Base-by-base conservation (phyloP, 2,888 invertebrate species). In the Sesia bembeciformis region DNA sequence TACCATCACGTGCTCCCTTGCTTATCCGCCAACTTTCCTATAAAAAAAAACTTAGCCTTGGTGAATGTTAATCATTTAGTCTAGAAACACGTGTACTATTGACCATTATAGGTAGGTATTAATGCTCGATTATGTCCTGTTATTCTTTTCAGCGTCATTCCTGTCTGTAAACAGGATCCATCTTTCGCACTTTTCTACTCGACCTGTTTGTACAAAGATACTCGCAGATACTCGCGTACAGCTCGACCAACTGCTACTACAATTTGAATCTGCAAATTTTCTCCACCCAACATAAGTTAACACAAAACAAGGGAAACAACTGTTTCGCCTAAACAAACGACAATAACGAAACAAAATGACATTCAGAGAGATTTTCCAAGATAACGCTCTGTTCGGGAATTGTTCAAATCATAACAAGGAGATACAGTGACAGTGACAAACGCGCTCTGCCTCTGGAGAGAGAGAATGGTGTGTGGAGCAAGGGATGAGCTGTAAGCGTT, bases 361-460 rank as follows among this genome's bases (percentile, higher is more conserved):
- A 54, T 49, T 42, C 54, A 64, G 60, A 63, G 62, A 71, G 70
- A 74, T 70, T 62, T 58, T 54, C 61, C 60, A 52, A 70, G 77
- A 80, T 76, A 78, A 69, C 68, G 76, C 72, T 73, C 71, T 72
- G 70, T 78, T 71, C 71, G 74, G 67, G 74, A 67, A 76, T 78
- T 76, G 74, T 78, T 76, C 76, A 76, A 79, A 81, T 81, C 80
- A 79, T 78, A 78, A 76, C 74, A 57, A 58, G 57, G 65, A 68
- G 79, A 78, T 76, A 77, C 72, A 61, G 61, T 61, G 81, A 81
- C 81, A 75, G 68, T 79, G 81, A 81, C 73, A 79, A 79, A 81
- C 77, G 76, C 58, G 61, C 59, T 58, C 57, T 57, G 68, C 65
- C 78, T 63, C 78, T 63, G 41, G 66, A 67, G 75, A 66, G 63